A percentile compares a stretch with the other conserved stretches of the same genome.
phyloP scores from a whole-genome alignment of 2,888 invertebrate genomes.

The Fabriciana adippe region DNA sequence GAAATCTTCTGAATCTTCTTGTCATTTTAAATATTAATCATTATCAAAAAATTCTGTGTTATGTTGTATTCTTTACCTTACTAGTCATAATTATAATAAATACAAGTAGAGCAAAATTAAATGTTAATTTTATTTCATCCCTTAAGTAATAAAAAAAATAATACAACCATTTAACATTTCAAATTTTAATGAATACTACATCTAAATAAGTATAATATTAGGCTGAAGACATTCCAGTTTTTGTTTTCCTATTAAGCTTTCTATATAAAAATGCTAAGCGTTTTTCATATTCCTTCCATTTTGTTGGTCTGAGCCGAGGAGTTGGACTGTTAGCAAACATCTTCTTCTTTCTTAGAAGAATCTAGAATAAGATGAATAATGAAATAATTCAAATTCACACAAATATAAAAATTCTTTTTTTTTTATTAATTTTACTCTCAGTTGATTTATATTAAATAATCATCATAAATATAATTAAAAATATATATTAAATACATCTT shows the following conservation, averaged over 20 bases:
- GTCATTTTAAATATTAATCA: no score
- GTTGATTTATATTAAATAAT: no score
- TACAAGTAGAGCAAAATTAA: background rate
- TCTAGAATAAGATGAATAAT: conserved; percentile 51
- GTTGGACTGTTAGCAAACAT: conserved; percentile 82
- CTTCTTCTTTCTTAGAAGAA: conserved; percentile 87
- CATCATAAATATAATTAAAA: conserved; percentile 22
- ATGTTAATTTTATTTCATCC: background rate
- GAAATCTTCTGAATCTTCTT: no score
- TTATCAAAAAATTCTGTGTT: no score
- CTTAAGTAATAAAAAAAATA: background rate
- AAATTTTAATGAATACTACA: conserved; percentile 14
- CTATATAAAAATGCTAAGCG: conserved; percentile 88
- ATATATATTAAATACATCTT: conserved; percentile 39
- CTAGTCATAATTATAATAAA: conserved; percentile 17
- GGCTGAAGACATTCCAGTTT: conserved; percentile 80
- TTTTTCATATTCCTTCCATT: conserved; percentile 89
- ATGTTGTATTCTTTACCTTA: background rate
- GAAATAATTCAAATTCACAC: background rate
- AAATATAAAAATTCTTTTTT: no score
- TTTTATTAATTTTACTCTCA: no score
- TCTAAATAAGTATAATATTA: conserved; percentile 20
- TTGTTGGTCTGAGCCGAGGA: conserved; percentile 86
- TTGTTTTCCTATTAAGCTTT: conserved; percentile 91
- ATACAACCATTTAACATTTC: background rate